Percentiles rank a stretch among this genome's conserved stretches.
These are phyloP conservation scores for Chelon labrosus DNA, from an alignment of 2,797 vertebrate genomes.

Conservation along the genomic window DNA sequence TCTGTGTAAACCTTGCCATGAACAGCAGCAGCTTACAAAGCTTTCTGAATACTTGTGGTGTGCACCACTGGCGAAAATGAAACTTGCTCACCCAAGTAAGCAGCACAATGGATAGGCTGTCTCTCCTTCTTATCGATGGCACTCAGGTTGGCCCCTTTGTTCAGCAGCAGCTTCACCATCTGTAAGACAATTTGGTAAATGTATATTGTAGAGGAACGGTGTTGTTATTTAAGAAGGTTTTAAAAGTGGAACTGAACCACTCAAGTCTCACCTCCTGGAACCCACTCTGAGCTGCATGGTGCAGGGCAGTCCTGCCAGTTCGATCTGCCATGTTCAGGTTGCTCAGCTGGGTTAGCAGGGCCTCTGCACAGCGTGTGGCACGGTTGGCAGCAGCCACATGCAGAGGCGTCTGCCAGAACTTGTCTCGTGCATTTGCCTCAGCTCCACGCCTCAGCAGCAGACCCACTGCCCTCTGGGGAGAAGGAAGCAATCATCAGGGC, in stretches of 20 bases:
- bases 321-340: conserved; percentile 94
- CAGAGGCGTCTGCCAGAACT: conserved; percentile 96
- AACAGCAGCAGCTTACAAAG: conserved; percentile 10
- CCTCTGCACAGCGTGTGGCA: conserved; percentile 92
- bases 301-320: conserved; percentile 94
- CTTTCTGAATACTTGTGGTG: neutral
- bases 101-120: conserved; percentile 95
- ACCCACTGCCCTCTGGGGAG: conserved; percentile 90
- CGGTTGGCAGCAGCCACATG: conserved; percentile 96
- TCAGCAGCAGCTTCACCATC: conserved; percentile 96
- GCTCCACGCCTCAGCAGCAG: conserved; percentile 94
- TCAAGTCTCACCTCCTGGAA: conserved; percentile 90
- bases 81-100: conserved; percentile 89
- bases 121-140: conserved; percentile 96
- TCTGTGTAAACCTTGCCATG: neutral
- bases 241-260: neutral
- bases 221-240: neutral
- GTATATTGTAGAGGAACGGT: neutral
- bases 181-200: conserved; percentile 52
- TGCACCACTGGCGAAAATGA: neutral
- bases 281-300: conserved; percentile 95
- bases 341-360: conserved; percentile 91
- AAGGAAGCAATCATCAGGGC: conserved; percentile 28
- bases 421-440: conserved; percentile 94
- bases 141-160: conserved; percentile 94